Conservation (phyloP, 2,888 invertebrate species). For the Mellilla xanthometata region DNA sequence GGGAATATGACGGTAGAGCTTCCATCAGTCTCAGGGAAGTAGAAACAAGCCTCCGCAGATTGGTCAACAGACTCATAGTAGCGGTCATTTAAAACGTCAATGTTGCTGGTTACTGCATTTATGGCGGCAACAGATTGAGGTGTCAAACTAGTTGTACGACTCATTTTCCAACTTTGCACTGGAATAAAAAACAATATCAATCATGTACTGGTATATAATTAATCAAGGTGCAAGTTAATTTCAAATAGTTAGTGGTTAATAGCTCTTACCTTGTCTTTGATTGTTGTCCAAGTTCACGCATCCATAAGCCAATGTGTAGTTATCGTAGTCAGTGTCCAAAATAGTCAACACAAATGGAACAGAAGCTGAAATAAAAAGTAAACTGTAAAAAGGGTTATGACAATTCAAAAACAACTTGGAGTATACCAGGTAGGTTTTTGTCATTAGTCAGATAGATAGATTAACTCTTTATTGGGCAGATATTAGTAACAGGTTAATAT, state of each 20-base stretch:
- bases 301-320: constrained; percentile 84
- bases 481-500: too few relatives aligned
- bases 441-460: too few relatives aligned
- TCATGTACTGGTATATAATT: too few relatives aligned
- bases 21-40: constrained; percentile 36
- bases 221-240: too few relatives aligned
- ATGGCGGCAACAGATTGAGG: constrained; percentile 26
- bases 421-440: too few relatives aligned
- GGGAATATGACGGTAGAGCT: constrained; percentile 36
- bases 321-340: constrained; percentile 80
- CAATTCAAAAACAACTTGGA: too few relatives aligned
- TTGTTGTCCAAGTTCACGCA: constrained; percentile 64
- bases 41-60: constrained; percentile 45
- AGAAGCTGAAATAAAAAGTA: constrained; percentile 24
- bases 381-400: too few relatives aligned
- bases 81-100: constrained; percentile 38
- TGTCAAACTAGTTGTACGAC: constrained; percentile 28
- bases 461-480: too few relatives aligned
- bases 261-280: constrained; percentile 37
- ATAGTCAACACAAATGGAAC: constrained; percentile 36
- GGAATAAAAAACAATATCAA: too few relatives aligned
- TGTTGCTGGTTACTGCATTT: constrained; percentile 23
- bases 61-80: constrained; percentile 40
- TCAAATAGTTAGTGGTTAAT: too few relatives aligned
- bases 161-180: constrained; percentile 63